Evolutionary conservation across 1,140 invertebrate species (phyloP), one percentile per base, ranked within the genome.

Genomic region (Drosophila ironensis): DNA sequence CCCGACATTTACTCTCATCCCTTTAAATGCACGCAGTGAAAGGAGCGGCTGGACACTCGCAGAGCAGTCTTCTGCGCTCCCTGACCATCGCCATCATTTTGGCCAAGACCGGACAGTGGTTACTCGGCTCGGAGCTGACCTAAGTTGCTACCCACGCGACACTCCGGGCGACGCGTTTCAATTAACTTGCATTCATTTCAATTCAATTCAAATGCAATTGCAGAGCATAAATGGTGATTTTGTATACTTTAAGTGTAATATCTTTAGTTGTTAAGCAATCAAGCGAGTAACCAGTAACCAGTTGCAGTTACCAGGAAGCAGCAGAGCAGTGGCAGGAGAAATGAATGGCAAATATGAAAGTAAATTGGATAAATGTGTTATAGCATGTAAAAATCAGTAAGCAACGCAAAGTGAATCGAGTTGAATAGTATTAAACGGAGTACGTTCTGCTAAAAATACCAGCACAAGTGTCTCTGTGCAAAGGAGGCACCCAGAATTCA

Each of bases 171-270:
- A 68, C 63, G 68, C 35, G 67, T 33, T 63, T 72, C 67, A 71
- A 71, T 72, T 72, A 63, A 60, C 46, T 41, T 28, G 42, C 44
- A 72, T 72, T 66, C 57, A 70, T 73, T 84, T 74, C 72, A 87
- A 60, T 73, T 72, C 67, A 72, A 84, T 86, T 86, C 68, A 81
- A 87, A 81, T 86, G 74, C 80, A 86, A 87, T 82, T 86, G 75
- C 81, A 86, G 76, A 86, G 75, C 75, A 87, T 76, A 72, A 86
- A 87, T 73, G 81, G 81, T 87, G 80, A 86, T 86, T 86, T 86
- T 87, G 82, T 82, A 82, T 82, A 87, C 81, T 86, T 86, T 80
- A 86, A 86, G 81, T 86, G 74, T 87, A 87, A 86, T 66, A 87
- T 82, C 69, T 69, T 82, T 82, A 82, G 78, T 82, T 82, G 57